Base-by-base conservation (phyloP, 2,797 vertebrate species). In the Parotocinclus haroldoi region DNA sequence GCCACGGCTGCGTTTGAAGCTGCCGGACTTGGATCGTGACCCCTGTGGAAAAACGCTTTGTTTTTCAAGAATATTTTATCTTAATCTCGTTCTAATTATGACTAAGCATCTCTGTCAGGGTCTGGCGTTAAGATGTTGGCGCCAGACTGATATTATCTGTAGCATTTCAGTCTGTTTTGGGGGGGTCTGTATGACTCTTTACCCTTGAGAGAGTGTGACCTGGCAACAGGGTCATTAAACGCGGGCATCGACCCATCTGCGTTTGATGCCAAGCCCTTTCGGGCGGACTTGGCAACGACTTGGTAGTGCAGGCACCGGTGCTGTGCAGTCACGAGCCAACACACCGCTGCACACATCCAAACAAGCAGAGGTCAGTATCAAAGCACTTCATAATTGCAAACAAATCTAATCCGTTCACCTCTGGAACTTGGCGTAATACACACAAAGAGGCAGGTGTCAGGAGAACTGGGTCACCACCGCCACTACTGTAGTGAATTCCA, bases 51-150 rank as follows among this genome's bases (percentile, higher is more conserved):
- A 54, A 69, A 58, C 51, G 68, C 71, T 70, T 71, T 70, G 70
- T 78, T 76, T 71, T 57, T 61, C 52, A 66, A 55, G 66, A 71
- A 68, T 59, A n/a, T 61, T 44, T 14, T 45, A 55, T 68, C 55
- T 69, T 60, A 40, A 66, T 71, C 66, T 76, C 69, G 39, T 69
- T 57, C 64, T 70, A 75, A 77, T 81, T 78, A 75, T 78, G 71
- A 74, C 63, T 81, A 74, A 70, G 46, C 58, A 62, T 77, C 70
- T 82, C 52, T 19, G 59, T 61, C 48, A 56, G 36, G 46, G 48
- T 64, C 62, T 36, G 45, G 51, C 18, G 58, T 76, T 71, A 64
- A 9, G 27, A 65, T 17, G 45, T 17, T 56, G 14, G 53, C 39
- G 42, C n/a, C 49, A 66, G 57, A 18, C 45, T 7, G 56, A 52